phyloP scores from a whole-genome alignment of 1,140 invertebrate species.

The Telenomus remus region DNA sequence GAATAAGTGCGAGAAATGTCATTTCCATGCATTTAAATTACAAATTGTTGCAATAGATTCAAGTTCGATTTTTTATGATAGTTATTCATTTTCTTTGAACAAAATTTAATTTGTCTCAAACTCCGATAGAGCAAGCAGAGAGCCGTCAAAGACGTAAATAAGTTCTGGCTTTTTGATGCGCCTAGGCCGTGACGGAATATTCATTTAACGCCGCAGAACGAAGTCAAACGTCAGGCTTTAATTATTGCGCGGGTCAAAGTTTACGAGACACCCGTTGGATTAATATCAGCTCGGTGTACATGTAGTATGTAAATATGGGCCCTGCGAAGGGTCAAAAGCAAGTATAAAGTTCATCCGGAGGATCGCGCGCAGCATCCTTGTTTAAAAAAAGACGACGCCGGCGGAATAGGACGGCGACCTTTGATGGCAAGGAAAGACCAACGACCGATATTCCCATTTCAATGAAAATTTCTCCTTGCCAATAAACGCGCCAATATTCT shows the following conservation, averaged over 20 bases:
- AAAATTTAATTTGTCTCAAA: too few relatives aligned
- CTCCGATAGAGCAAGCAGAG: too few relatives aligned
- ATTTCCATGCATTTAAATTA: too few relatives aligned
- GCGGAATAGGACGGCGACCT: slow-evolving; percentile 17
- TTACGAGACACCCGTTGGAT: slow-evolving; percentile 54
- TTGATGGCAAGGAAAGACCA: slow-evolving; percentile 29
- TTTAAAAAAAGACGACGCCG: slow-evolving; percentile 36
- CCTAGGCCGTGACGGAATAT: background rate
- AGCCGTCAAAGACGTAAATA: too few relatives aligned
- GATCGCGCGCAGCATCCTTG: slow-evolving; percentile 36
- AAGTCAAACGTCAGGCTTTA: slow-evolving; percentile 24
- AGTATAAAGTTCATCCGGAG: slow-evolving; percentile 51
- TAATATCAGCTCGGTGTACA: slow-evolving; percentile 54
- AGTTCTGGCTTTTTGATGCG: slow-evolving; percentile 12
- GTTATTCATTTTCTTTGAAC: too few relatives aligned
- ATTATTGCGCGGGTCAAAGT: slow-evolving; percentile 30
- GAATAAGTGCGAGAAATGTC: too few relatives aligned
- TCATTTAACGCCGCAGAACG: slow-evolving; percentile 11
- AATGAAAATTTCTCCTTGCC: too few relatives aligned
- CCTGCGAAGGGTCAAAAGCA: slow-evolving; percentile 52
- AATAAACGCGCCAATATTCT: too few relatives aligned
- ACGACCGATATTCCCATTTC: background rate
- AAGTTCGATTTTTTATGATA: too few relatives aligned
- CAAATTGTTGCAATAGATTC: too few relatives aligned
- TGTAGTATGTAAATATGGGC: slow-evolving; percentile 61